Evolutionary conservation across 2,888 invertebrate species (phyloP), one percentile per base, ranked within the genome.

Genomic region (Hirtodrosophila histrioides): DNA sequence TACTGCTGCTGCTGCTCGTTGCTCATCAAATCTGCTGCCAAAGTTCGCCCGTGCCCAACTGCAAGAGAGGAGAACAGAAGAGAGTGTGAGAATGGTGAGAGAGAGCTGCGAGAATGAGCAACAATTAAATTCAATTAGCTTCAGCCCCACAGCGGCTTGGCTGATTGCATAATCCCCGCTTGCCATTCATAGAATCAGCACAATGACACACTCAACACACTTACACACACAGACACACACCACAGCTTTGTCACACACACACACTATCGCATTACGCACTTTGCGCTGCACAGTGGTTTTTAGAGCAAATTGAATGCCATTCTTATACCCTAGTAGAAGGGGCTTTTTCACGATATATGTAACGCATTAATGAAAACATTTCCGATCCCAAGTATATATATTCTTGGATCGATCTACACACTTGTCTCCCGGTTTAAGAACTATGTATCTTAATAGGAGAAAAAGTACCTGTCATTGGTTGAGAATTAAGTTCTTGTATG

Each of bases 31-130:
- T 71, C 35, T 36, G 37, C 43, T 31, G 54, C 67, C 75, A 69
- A 86, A 68, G 65, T 78, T 70, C 55, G 78, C 60, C 85, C 85
- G 82, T 81, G 68, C 67, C 48, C 85, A 85, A 87, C 87, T 82
- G 63, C 9, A 11, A 72, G 17, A 65, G 6, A 24, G 11, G 11
- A 63, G 31, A 23, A 56, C 7, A 9, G 4, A 17, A 53, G n/a
- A 40, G 11, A 39, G 17, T 17, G 17, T 17, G 39, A 40, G 7
- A 41, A 24, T 23, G 17, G 3, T 29, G 11, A 63, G 11, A 49
- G 17, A 11, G 40, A 35, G 35, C 33, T 33, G 7, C 39, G 7
- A 43, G 35, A 63, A 11, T 46, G 33, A 36, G 50, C 11, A 36
- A 50, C 45, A 70, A 78, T 87, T 84, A 78, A 49, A 46, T 61